Evolutionary conservation across 1,140 invertebrate genomes (phyloP).

Genomic region (Carposina sasakii): DNA sequence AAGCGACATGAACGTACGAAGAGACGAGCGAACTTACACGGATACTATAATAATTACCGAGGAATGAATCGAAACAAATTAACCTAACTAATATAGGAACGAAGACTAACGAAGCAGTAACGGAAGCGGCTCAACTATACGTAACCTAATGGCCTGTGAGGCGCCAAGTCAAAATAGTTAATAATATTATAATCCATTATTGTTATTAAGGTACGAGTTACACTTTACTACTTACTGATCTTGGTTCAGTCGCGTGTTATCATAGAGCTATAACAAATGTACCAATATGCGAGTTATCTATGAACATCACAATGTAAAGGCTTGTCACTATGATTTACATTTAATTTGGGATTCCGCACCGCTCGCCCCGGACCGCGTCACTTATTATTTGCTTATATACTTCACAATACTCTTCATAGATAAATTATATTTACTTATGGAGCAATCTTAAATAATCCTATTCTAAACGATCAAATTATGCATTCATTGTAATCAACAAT

Average conservation of each 20-base stretch:
- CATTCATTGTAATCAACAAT: conserved; percentile 64
- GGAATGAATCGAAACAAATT: conserved; percentile 65
- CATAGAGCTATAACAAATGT: conserved; percentile 64
- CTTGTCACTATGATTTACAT: conserved; percentile 58
- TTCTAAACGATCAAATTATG: conserved; percentile 69
- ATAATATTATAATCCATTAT: conserved; percentile 51
- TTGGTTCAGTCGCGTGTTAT: conserved; percentile 56
- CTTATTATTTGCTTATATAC: conserved; percentile 57
- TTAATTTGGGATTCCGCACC: conserved; percentile 57
- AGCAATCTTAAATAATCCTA: conserved; percentile 71
- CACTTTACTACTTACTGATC: conserved; percentile 53
- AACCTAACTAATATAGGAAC: conserved; percentile 68
- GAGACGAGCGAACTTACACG: conserved; percentile 19
- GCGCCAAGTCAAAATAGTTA: conserved; percentile 51
- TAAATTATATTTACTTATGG: conserved; percentile 71
- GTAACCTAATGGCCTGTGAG: conserved; percentile 58
- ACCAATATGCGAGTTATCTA: conserved; percentile 60
- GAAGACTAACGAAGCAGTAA: conserved; percentile 46
- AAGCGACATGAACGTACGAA: conserved; percentile 19
- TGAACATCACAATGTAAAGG: conserved; percentile 68
- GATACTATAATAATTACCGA: conserved; percentile 17
- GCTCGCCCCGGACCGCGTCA: conserved; percentile 51
- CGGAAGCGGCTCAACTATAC: conserved; percentile 39
- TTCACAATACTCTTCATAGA: conserved; percentile 58
- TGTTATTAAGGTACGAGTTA: conserved; percentile 57